Evolutionary conservation across 2,888 invertebrate genomes (phyloP).

Genomic region (Epiblema foenella): DNA sequence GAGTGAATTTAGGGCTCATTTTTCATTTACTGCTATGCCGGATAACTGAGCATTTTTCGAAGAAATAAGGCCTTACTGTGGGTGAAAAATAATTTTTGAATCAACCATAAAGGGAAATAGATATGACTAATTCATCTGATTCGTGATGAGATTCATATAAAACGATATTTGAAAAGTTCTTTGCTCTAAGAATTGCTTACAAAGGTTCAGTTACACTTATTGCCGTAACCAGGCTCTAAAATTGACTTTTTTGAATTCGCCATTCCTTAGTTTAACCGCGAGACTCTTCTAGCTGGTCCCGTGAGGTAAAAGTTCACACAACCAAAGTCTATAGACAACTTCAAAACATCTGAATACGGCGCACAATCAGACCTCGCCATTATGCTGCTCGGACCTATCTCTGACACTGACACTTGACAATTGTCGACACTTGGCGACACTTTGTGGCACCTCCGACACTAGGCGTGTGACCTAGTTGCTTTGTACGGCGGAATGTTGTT

Average conservation of each 20-base stretch:
- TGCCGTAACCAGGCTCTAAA: no score
- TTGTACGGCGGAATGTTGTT: conserved; percentile 24
- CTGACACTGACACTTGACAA: conserved; percentile 43
- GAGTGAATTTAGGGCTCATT: background rate
- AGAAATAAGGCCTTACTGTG: no score
- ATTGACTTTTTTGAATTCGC: background rate
- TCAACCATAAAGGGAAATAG: background rate
- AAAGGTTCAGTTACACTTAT: no score
- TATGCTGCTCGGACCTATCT: conserved; percentile 42
- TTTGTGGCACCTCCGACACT: conserved; percentile 29
- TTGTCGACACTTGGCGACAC: conserved; percentile 38
- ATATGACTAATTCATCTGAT: no score
- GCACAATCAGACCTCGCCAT: conserved; percentile 38
- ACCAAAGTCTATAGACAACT: conserved; percentile 12
- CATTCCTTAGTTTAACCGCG: background rate
- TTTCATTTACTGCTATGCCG: background rate
- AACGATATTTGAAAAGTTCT: no score
- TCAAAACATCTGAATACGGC: conserved; percentile 36
- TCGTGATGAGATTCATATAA: no score
- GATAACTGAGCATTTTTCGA: background rate
- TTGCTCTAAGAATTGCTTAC: no score
- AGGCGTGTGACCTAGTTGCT: conserved; percentile 40
- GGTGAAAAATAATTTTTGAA: background rate
- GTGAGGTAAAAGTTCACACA: conserved; percentile 19
- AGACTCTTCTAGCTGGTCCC: background rate